Conservation (phyloP, 2,888 invertebrate genomes). For the Xylota sylvarum region DNA sequence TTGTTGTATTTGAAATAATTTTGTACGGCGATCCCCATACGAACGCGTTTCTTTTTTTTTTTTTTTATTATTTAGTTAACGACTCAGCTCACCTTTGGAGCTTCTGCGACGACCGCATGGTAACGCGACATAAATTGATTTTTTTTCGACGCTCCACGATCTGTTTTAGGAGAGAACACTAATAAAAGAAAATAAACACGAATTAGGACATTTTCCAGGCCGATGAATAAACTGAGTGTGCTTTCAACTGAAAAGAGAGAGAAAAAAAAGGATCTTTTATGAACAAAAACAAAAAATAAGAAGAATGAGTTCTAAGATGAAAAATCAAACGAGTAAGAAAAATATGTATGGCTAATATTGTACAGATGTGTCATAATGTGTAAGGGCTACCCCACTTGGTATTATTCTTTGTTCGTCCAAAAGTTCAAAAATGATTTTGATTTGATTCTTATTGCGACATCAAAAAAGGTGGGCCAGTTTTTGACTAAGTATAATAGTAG, state of each 20-base stretch:
- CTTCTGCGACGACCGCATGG: slow-evolving; percentile 69
- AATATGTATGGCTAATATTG: no score
- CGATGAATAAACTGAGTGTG: slow-evolving; percentile 49
- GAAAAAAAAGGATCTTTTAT: slow-evolving; percentile 8
- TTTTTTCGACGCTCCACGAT: slow-evolving; percentile 63
- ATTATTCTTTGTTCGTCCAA: no score
- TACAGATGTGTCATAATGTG: no score
- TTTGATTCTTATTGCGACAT: no score
- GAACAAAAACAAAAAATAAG: neutral
- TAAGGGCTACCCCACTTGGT: no score
- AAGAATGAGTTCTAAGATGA: neutral
- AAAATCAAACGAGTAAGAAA: neutral
- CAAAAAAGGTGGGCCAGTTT: no score
- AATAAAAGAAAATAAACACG: slow-evolving; percentile 6
- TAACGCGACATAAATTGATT: slow-evolving; percentile 53
- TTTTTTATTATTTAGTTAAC: slow-evolving; percentile 21
- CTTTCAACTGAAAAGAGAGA: slow-evolving; percentile 64
- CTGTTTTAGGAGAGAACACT: slow-evolving; percentile 39
- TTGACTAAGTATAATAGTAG: no score
- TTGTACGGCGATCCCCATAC: slow-evolving; percentile 49
- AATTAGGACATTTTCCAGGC: slow-evolving; percentile 62
- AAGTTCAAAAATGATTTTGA: no score
- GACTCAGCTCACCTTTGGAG: slow-evolving; percentile 58
- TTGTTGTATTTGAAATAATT: slow-evolving; percentile 15
- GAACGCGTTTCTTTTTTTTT: slow-evolving; percentile 34